phyloP scores from a whole-genome alignment of 2,113 vertebrate species.

The Stegostoma tigrinum region DNA sequence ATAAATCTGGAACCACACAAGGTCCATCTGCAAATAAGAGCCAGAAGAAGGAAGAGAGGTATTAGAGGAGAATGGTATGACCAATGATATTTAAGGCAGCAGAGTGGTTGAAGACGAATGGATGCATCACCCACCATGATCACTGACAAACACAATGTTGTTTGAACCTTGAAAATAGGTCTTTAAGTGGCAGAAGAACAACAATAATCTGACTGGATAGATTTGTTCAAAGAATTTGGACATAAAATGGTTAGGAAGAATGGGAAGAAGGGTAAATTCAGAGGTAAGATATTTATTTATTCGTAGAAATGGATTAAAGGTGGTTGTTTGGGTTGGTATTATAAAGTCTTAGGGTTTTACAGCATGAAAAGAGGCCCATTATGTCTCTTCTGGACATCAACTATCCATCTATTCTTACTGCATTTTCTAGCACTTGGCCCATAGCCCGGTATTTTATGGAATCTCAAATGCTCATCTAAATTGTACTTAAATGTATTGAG shows the following conservation, averaged over 20 bases:
- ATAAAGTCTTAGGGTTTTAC: not conserved
- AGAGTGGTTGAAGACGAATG: not conserved
- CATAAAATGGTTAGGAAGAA: not conserved
- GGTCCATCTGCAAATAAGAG: not conserved
- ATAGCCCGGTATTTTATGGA: no score
- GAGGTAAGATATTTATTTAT: not conserved
- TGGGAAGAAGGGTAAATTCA: not conserved
- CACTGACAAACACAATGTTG: not conserved
- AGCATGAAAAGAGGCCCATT: no score
- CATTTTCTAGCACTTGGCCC: no score
- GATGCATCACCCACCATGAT: not conserved
- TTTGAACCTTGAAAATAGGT: not conserved
- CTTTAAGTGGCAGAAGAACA: not conserved
- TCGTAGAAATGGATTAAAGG: not conserved
- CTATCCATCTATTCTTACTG: no score
- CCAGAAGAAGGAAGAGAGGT: not conserved
- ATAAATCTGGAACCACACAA: not conserved
- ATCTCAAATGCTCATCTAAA: no score
- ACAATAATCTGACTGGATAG: not conserved
- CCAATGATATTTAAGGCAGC: not conserved
- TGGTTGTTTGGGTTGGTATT: not conserved
- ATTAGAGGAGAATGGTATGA: not conserved
- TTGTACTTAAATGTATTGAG: no score
- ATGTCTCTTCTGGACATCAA: no score
- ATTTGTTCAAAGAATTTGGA: not conserved